phyloP scores from a whole-genome alignment of 2,113 vertebrate genomes.

The Protobothrops mucrosquamatus region DNA sequence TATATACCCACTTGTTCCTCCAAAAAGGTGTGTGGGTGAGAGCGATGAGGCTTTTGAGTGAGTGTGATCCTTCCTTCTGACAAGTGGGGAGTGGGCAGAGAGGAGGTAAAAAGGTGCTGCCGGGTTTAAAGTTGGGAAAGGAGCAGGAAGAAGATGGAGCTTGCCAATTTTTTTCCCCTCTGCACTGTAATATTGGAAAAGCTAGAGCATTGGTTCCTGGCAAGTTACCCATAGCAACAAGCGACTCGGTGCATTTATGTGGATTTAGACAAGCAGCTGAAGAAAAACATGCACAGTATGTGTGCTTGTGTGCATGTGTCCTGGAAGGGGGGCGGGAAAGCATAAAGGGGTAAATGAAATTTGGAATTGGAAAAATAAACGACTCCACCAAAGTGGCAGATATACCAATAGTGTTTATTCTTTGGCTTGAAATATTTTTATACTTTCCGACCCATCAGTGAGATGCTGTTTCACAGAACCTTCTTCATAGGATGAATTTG shows the following conservation, averaged over 20 bases:
- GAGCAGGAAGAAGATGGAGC: not conserved
- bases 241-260: not conserved
- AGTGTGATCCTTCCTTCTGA: not conserved
- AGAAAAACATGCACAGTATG: not conserved
- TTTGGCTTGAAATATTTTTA: not conserved
- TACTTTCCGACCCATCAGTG: not conserved
- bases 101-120: not conserved
- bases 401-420: not conserved
- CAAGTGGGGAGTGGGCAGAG: not conserved
- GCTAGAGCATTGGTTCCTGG: not conserved
- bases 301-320: not conserved
- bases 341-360: not conserved
- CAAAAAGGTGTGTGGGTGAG: not conserved
- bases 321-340: not conserved
- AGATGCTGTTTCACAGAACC: not conserved
- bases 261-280: not conserved
- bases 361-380: not conserved
- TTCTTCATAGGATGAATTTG: not conserved
- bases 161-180: too few species aligned
- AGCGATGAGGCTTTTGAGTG: not conserved
- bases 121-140: constrained; percentile 8
- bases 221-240: constrained; percentile 25
- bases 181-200: not conserved
- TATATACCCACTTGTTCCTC: too few species aligned
- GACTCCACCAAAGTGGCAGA: too few species aligned